Evolutionary conservation across 2,888 invertebrate species (phyloP).

Genomic region (Chloroclystis v-ata): DNA sequence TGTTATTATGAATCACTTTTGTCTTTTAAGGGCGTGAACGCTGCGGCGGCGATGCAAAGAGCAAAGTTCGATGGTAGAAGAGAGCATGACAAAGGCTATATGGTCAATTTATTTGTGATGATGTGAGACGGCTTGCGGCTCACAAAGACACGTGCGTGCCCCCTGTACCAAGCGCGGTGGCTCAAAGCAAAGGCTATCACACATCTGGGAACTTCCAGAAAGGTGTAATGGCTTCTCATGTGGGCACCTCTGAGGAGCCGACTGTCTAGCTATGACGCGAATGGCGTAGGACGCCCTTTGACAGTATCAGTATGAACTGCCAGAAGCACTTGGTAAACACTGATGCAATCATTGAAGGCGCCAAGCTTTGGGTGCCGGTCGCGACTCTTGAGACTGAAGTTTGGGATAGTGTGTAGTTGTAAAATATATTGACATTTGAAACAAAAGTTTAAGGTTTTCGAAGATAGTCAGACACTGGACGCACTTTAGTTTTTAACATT

Average conservation of each 20-base stretch:
- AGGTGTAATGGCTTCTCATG: constrained; percentile 70
- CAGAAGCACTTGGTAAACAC: constrained; percentile 47
- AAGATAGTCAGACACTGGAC: no score
- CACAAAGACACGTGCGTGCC: constrained; percentile 73
- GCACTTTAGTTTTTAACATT: no score
- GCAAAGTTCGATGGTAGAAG: constrained; percentile 37
- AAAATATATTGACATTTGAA: no score
- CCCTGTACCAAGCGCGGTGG: constrained; percentile 53
- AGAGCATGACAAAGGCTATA: constrained; percentile 49
- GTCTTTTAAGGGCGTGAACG: constrained; percentile 18
- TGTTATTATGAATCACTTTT: constrained; percentile 20
- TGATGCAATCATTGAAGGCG: constrained; percentile 44
- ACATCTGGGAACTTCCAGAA: constrained; percentile 56
- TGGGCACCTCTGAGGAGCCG: constrained; percentile 71
- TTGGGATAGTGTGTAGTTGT: no score
- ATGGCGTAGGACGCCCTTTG: constrained; percentile 61
- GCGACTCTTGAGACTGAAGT: not conserved
- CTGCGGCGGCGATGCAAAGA: constrained; percentile 40
- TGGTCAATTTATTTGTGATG: constrained; percentile 66
- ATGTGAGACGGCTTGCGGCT: constrained; percentile 59
- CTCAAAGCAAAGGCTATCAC: constrained; percentile 59
- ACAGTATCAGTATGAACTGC: constrained; percentile 53
- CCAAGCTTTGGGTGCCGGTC: constrained; percentile 42
- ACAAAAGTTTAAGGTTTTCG: no score
- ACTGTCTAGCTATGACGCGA: constrained; percentile 52